phyloP scores from a whole-genome alignment of 2,797 vertebrate genomes.

The Coregonus ussuriensis region DNA sequence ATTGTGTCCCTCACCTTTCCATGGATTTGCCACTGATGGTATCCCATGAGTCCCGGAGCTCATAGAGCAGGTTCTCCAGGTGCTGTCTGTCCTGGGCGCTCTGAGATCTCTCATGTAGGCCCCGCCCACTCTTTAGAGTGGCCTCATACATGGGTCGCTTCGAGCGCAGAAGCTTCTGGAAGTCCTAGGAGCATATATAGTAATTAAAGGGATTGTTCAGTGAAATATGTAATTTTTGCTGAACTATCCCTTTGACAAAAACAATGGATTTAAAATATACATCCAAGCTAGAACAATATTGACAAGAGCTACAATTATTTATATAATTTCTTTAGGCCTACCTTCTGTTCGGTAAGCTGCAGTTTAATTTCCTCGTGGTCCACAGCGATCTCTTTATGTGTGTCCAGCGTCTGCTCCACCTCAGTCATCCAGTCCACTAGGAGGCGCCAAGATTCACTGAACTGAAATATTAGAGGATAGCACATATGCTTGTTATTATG shows the following conservation, averaged over 20 bases:
- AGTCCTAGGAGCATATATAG: slow-evolving; percentile 67
- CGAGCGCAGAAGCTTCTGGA: slow-evolving; percentile 77
- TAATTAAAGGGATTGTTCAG: background rate
- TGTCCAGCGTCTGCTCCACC: slow-evolving; percentile 80
- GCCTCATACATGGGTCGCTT: slow-evolving; percentile 83
- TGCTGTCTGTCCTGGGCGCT: slow-evolving; percentile 71
- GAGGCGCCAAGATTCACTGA: slow-evolving; percentile 83
- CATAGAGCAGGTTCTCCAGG: slow-evolving; percentile 80
- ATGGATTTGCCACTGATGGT: slow-evolving; percentile 73
- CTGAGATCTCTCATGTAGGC: slow-evolving; percentile 72
- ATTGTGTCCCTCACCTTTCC: slow-evolving; percentile 72
- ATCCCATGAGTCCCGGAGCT: slow-evolving; percentile 83
- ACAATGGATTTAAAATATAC: background rate
- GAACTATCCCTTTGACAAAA: background rate
- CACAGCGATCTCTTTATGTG: slow-evolving; percentile 72
- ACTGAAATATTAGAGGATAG: slow-evolving; percentile 64
- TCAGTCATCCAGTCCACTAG: slow-evolving; percentile 87
- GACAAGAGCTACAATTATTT: background rate
- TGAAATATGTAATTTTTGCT: no score
- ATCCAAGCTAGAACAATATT: background rate
- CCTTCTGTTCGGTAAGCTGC: slow-evolving; percentile 86
- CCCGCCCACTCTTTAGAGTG: slow-evolving; percentile 76
- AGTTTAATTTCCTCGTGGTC: slow-evolving; percentile 85
- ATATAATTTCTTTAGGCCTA: slow-evolving; percentile 31
- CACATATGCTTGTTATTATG: background rate